phyloP scores from a whole-genome alignment of 2,888 invertebrate species.

The Helicoverpa assulta region DNA sequence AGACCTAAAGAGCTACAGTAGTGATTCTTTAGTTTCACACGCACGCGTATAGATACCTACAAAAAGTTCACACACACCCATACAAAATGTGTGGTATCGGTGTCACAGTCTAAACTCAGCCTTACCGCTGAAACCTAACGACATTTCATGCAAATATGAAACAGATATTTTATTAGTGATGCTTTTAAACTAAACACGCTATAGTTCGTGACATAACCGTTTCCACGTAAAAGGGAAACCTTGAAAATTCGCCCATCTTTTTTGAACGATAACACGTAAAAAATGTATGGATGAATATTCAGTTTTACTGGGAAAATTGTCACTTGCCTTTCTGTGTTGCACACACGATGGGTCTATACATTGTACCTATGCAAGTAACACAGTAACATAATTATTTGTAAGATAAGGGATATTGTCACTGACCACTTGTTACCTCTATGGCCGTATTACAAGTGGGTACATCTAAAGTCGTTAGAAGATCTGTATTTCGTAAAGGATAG shows the following conservation, averaged over 20 bases:
- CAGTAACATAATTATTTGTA: slow-evolving; percentile 16
- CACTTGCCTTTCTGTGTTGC: slow-evolving; percentile 10
- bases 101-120: no score
- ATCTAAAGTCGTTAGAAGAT: no score
- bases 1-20: no score
- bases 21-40: no score
- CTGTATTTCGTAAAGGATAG: no score
- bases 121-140: slow-evolving; percentile 12
- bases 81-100: no score
- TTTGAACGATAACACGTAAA: neutral
- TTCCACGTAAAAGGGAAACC: slow-evolving; percentile 18
- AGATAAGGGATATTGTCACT: slow-evolving; percentile 21
- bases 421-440: neutral
- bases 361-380: slow-evolving; percentile 24
- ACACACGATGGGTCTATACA: neutral
- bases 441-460: neutral
- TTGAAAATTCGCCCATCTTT: slow-evolving; percentile 6
- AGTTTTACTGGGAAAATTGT: neutral
- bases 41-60: no score
- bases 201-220: slow-evolving; percentile 42
- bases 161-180: slow-evolving; percentile 17
- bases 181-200: slow-evolving; percentile 31
- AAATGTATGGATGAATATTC: neutral
- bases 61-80: no score
- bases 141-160: slow-evolving; percentile 17